Base-by-base conservation (phyloP, 37 sponge, comb jelly and placozoan genomes). In the Geodia barretti region DNA sequence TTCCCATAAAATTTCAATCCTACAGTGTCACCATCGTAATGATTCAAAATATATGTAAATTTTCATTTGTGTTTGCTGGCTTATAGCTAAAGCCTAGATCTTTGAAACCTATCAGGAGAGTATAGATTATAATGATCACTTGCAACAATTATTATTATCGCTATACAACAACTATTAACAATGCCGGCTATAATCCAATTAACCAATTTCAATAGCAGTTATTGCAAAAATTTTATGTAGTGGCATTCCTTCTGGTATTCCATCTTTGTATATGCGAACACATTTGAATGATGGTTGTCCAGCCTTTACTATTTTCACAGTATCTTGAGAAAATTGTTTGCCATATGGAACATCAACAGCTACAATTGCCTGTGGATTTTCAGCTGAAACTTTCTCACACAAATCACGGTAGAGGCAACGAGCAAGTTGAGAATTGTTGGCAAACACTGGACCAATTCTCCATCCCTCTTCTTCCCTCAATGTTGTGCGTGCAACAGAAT, bases 371-470 rank as follows among this genome's bases (percentile, higher is more conserved):
- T 14, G 7, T 17, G 54, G 54, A 47, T 47, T 14, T 14, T 47
- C 54, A 17, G 54, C 54, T 17, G 54, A 7, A 47, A 47, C 54
- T 47, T 47, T 47, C 11, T 47, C 54, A 47, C 7, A 47, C 11
- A 47, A 7, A 47, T 7, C 54, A 17, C 54, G 41, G 5, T 34
- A 43, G 25, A 77, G 78, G 41, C 11, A 9, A 17, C 41, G 37
- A 19, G 78, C 78, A 77, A 77, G 62, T 20, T 41, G 39, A 4
- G 65, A 23, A 38, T 62, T 63, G 65, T 77, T 41, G 39, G 78
- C 78, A 64, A 36, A 77, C 14, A 77, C 59, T 25, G 78, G 78
- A 33, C n/a, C 63, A 1, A 77, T 33, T 23, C 41, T 25, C 34
- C 47, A 64, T 20, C 78, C 78, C 14, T 47, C 54, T 14, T 47